A percentile compares a stretch with the other conserved stretches of the same genome.
These are phyloP conservation scores for Acronicta alni DNA, from an alignment of 2,888 invertebrate genomes.

Conservation along the genomic window DNA sequence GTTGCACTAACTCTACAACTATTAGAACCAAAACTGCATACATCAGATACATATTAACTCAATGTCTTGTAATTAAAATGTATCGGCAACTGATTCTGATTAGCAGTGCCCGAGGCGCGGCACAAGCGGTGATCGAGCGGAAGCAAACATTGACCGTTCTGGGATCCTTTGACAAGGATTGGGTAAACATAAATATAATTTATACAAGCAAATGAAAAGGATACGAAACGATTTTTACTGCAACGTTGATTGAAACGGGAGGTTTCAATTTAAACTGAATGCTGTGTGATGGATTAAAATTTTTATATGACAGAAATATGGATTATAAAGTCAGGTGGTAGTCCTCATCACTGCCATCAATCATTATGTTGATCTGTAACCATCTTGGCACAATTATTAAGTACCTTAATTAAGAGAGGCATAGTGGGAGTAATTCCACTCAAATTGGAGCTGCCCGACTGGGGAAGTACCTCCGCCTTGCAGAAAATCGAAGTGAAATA, in stretches of 20 bases:
- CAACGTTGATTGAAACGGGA: neutral
- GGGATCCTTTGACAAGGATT: slow-evolving; percentile 50
- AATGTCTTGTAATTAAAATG: slow-evolving; percentile 36
- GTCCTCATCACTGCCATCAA: too few species aligned
- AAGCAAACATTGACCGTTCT: slow-evolving; percentile 47
- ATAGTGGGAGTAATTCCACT: too few species aligned
- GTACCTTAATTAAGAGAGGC: too few species aligned
- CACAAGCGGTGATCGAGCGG: slow-evolving; percentile 30
- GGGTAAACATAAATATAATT: slow-evolving; percentile 49
- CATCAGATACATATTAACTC: neutral
- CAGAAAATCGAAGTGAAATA: too few species aligned
- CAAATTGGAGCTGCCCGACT: too few species aligned
- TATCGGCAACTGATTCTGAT: slow-evolving; percentile 33
- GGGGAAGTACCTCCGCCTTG: too few species aligned
- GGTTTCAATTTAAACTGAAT: neutral
- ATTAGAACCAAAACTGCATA: neutral
- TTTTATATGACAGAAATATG: too few species aligned
- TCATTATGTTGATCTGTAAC: too few species aligned
- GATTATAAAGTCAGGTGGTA: too few species aligned
- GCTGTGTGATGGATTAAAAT: neutral
- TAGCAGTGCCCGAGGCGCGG: slow-evolving; percentile 30
- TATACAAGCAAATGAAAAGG: slow-evolving; percentile 20
- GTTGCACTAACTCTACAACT: neutral
- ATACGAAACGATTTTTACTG: neutral
- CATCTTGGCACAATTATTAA: too few species aligned